Evolutionary conservation across 2,797 vertebrate genomes (phyloP).

Genomic region (Cossypha niveicapilla): DNA sequence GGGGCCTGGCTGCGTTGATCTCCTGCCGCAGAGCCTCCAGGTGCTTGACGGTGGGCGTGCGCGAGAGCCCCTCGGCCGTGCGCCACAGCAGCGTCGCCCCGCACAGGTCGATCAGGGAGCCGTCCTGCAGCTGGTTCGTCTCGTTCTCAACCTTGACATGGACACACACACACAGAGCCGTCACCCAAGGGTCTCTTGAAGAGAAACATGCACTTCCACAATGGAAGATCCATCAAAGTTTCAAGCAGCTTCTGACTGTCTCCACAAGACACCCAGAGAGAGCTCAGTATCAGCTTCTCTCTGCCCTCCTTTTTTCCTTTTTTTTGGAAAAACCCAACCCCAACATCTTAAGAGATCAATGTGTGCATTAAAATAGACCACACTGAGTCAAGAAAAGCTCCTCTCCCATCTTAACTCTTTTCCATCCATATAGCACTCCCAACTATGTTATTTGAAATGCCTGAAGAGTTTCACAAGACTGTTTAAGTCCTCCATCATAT

Average conservation of each 20-base stretch:
- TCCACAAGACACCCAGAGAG: rapidly evolving
- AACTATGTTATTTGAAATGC: background rate
- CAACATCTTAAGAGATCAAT: no score
- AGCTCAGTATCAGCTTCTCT: background rate
- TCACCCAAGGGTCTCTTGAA: background rate
- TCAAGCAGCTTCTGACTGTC: background rate
- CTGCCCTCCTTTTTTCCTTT: no score
- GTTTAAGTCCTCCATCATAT: background rate
- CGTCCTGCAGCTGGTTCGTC: conserved; percentile 92
- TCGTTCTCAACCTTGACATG: conserved; percentile 87
- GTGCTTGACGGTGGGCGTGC: conserved; percentile 95
- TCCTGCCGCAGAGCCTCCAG: conserved; percentile 96
- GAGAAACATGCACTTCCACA: background rate
- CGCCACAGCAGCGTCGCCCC: conserved; percentile 97
- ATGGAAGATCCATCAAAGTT: rapidly evolving
- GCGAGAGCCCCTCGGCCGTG: conserved; percentile 91
- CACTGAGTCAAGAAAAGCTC: background rate
- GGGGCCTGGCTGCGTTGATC: conserved; percentile 93
- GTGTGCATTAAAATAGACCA: background rate
- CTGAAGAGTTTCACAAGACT: background rate
- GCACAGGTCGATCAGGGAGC: conserved; percentile 94
- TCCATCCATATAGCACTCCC: background rate
- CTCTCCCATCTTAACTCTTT: background rate
- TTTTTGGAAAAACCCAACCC: rapidly evolving
- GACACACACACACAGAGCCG: background rate